Conservation (phyloP, 1,140 invertebrate genomes). For the Drosophila yakuba region DNA sequence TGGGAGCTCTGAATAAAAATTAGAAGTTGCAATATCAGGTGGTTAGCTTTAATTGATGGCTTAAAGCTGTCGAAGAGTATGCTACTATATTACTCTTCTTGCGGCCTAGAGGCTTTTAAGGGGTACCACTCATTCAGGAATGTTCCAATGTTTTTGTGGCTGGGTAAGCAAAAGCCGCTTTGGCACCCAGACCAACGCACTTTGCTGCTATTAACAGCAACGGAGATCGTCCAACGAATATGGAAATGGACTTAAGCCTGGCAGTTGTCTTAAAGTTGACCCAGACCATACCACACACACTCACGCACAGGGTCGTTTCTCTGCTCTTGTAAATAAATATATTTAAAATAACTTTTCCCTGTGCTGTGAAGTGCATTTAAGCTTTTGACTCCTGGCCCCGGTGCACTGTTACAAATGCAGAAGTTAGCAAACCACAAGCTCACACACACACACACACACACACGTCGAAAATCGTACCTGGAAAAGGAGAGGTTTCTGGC, state of each 20-base stretch:
- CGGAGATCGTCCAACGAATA: slow-evolving; percentile 21
- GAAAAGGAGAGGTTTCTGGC: slow-evolving; percentile 26
- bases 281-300: slow-evolving; percentile 22
- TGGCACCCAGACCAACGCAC: slow-evolving; percentile 35
- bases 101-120: neutral
- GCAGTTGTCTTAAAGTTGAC: slow-evolving; percentile 64
- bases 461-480: slow-evolving; percentile 6
- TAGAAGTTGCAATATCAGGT: neutral
- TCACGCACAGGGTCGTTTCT: slow-evolving; percentile 13
- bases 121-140: neutral
- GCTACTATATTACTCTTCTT: neutral
- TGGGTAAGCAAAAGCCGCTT: slow-evolving; percentile 44
- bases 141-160: neutral
- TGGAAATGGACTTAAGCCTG: slow-evolving; percentile 55
- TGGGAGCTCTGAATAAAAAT: neutral
- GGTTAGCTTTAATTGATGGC: neutral
- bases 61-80: neutral
- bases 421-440: slow-evolving; percentile 62
- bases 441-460: slow-evolving; percentile 19
- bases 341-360: slow-evolving; percentile 71
- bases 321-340: slow-evolving; percentile 49
- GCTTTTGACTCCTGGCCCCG: slow-evolving; percentile 45
- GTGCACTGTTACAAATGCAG: slow-evolving; percentile 25
- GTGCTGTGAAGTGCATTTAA: slow-evolving; percentile 72
- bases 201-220: slow-evolving; percentile 31